phyloP scores from a whole-genome alignment of 2,888 invertebrate species.

The Sinopyrophorus schimmeli region DNA sequence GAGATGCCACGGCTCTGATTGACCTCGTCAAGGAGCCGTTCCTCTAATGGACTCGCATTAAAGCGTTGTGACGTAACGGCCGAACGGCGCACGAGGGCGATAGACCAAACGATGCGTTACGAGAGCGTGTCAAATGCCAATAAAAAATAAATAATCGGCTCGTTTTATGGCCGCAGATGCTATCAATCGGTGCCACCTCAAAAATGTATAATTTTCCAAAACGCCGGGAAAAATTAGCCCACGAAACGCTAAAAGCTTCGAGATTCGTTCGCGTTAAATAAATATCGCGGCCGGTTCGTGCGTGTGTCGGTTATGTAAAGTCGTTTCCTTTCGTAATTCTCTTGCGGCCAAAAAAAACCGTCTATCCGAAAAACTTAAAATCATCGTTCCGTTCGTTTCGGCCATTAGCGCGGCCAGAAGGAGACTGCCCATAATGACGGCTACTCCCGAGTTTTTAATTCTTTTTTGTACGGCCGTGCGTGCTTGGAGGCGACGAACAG shows the following conservation, averaged over 20 bases:
- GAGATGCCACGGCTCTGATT: slow-evolving; percentile 30
- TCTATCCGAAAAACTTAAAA: slow-evolving; percentile 37
- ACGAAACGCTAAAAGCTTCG: slow-evolving; percentile 22
- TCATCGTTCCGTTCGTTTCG: slow-evolving; percentile 44
- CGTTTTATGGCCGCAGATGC: slow-evolving; percentile 25
- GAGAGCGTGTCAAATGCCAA: slow-evolving; percentile 31
- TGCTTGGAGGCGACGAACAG: slow-evolving; percentile 52
- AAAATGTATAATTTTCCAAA: slow-evolving; percentile 29
- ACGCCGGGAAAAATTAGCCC: slow-evolving; percentile 22
- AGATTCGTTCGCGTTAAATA: slow-evolving; percentile 11
- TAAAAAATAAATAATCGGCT: slow-evolving; percentile 31
- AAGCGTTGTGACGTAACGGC: slow-evolving; percentile 27
- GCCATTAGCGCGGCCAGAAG: slow-evolving; percentile 41
- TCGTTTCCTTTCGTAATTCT: no score
- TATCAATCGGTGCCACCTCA: slow-evolving; percentile 25
- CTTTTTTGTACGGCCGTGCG: slow-evolving; percentile 53
- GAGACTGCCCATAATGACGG: slow-evolving; percentile 44
- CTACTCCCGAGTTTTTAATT: slow-evolving; percentile 47
- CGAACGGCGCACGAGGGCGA: slow-evolving; percentile 25
- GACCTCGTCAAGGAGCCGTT: slow-evolving; percentile 24
- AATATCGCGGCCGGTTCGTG: no score
- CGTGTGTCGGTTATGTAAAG: no score
- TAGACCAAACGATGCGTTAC: slow-evolving; percentile 21
- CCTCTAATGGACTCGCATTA: slow-evolving; percentile 38
- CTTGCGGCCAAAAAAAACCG: slow-evolving; percentile 14